phyloP scores from a whole-genome alignment of 2,113 vertebrate species.

The Circaetus gallicus region DNA sequence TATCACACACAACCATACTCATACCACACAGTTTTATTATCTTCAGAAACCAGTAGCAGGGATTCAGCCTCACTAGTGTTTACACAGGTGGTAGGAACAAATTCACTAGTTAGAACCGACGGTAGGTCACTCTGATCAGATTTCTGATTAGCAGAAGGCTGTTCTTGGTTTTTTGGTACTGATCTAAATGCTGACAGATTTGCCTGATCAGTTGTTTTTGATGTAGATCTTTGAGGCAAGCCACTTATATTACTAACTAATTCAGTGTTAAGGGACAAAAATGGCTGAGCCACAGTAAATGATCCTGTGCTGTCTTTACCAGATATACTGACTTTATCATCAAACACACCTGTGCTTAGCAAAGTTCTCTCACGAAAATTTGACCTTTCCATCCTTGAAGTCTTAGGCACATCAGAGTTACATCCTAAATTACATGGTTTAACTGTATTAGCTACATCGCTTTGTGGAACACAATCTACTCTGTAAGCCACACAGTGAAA shows the following conservation, averaged over 20 bases:
- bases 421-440: not conserved
- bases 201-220: conserved; percentile 39
- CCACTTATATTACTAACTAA: conserved; percentile 95
- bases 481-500: conserved; percentile 41
- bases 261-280: conserved; percentile 90
- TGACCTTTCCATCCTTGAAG: conserved; percentile 75
- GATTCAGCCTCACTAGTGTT: conserved; percentile 65
- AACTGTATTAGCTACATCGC: not conserved
- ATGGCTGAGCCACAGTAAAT: conserved; percentile 74
- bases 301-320: conserved; percentile 24
- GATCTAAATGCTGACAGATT: conserved; percentile 29
- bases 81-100: conserved; percentile 6
- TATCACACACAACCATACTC: conserved; percentile 95
- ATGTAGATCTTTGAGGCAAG: conserved; percentile 67
- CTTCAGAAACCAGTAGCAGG: conserved; percentile 81
- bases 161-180: conserved; percentile 23
- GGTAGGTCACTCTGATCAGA: not conserved
- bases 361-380: conserved; percentile 77
- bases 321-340: conserved; percentile 74
- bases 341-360: conserved; percentile 67
- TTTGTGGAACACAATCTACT: conserved; percentile 27
- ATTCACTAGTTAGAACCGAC: not conserved
- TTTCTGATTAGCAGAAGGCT: conserved; percentile 39
- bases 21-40: conserved; percentile 92
- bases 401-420: conserved; percentile 63